phyloP scores from a whole-genome alignment of 2,888 invertebrate genomes.

The Harpalus rufipes region DNA sequence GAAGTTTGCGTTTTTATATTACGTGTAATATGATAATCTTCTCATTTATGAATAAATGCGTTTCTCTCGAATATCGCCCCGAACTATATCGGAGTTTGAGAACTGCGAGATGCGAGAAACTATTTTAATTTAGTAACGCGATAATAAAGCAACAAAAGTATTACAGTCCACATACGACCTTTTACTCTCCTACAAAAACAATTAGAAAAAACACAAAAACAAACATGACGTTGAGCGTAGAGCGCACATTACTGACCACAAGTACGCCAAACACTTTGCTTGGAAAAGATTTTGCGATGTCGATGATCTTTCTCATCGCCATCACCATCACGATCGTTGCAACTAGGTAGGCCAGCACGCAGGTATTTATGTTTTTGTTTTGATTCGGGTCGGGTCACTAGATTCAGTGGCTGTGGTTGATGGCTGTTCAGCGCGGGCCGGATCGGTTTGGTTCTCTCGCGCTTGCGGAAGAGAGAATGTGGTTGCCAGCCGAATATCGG shows the following conservation, averaged over 20 bases:
- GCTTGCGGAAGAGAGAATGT: conserved; percentile 17
- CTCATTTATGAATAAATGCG: background rate
- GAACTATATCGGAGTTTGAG: conserved; percentile 13
- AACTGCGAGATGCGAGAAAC: background rate
- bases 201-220: conserved; percentile 20
- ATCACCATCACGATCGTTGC: background rate
- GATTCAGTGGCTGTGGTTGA: conserved; percentile 33
- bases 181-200: conserved; percentile 24
- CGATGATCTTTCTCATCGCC: conserved; percentile 1
- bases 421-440: conserved; percentile 6
- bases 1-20: background rate
- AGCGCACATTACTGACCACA: conserved; percentile 33
- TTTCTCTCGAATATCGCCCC: background rate
- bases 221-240: background rate
- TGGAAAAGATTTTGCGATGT: conserved; percentile 16
- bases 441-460: background rate
- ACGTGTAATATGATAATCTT: background rate
- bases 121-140: conserved; percentile 4
- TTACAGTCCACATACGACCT: conserved; percentile 37
- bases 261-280: conserved; percentile 8
- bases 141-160: conserved; percentile 23
- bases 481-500: conserved; percentile 45
- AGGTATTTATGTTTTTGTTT: conserved; percentile 55
- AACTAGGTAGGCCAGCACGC: conserved; percentile 28
- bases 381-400: conserved; percentile 53